Evolutionary conservation across 37 sponge, comb jelly and placozoan genomes (phyloP).

Genomic region (Diacarnus erythraeanus): DNA sequence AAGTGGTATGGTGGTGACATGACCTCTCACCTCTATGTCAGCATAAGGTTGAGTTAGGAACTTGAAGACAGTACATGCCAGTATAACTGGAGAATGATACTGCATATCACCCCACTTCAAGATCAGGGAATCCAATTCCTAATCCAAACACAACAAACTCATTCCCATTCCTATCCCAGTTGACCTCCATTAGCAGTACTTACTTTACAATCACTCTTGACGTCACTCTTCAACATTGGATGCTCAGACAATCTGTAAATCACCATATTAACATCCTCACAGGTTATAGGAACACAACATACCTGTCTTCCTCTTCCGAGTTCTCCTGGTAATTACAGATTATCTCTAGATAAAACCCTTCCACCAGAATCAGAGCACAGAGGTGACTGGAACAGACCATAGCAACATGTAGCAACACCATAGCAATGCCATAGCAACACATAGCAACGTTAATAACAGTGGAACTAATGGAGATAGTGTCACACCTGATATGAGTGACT

Average conservation of each 20-base stretch:
- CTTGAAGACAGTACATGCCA: conserved; percentile 46
- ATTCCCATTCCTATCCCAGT: background rate
- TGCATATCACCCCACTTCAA: conserved; percentile 29
- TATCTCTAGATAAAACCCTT: conserved; percentile 52
- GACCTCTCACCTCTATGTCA: conserved; percentile 11
- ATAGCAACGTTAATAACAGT: too few relatives aligned
- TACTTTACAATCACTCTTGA: background rate
- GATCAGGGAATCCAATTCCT: conserved; percentile 39
- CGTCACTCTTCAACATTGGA: background rate
- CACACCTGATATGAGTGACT: conserved; percentile 21
- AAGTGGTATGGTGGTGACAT: too few relatives aligned
- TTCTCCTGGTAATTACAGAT: conserved; percentile 14
- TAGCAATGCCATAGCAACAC: too few relatives aligned
- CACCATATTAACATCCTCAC: background rate
- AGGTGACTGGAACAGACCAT: conserved; percentile 13
- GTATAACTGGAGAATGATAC: conserved; percentile 51
- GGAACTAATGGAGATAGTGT: too few relatives aligned
- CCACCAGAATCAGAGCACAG: conserved; percentile 56
- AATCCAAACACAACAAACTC: background rate
- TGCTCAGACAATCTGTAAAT: conserved; percentile 12
- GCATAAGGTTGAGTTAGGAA: conserved; percentile 9
- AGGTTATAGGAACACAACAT: background rate
- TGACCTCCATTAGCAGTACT: background rate
- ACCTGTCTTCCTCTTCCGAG: conserved; percentile 4
- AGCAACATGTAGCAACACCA: background rate